Evolutionary conservation across 53 echinoderm and acorn worm species (phyloP).

Genomic region (Henricia sp.): DNA sequence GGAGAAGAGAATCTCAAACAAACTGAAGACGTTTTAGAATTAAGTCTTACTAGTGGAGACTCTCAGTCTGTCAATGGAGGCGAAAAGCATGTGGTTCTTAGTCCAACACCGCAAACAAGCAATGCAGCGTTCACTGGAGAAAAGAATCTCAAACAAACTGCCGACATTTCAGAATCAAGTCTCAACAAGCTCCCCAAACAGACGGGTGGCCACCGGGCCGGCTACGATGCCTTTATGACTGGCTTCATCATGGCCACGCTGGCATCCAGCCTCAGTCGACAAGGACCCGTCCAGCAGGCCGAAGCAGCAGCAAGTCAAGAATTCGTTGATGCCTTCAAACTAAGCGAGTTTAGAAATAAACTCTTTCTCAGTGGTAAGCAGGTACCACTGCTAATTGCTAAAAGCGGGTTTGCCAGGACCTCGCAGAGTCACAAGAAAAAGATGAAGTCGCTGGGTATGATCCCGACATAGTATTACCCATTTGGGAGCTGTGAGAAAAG

Average conservation of each 20-base stretch:
- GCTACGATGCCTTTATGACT: constrained; percentile 99
- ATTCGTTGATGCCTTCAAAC: constrained; percentile 49
- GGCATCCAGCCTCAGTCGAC: constrained; percentile 34
- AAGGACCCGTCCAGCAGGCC: neutral
- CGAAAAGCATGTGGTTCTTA: neutral
- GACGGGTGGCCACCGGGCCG: constrained; percentile 82
- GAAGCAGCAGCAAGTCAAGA: neutral
- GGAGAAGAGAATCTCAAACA: too few species aligned
- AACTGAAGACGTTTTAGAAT: too few species aligned
- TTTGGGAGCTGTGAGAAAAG: too few species aligned
- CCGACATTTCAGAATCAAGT: neutral
- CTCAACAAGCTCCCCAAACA: constrained; percentile 19
- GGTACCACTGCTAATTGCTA: constrained; percentile 79
- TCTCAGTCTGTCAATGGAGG: too few species aligned
- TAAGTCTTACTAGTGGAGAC: too few species aligned
- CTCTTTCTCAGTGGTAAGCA: constrained; percentile 90
- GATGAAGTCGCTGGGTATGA: constrained; percentile 68
- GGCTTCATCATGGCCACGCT: constrained; percentile 87
- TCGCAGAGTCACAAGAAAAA: constrained; percentile 82
- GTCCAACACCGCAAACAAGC: neutral
- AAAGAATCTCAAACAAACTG: too few species aligned
- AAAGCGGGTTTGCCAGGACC: constrained; percentile 89
- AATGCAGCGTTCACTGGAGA: neutral
- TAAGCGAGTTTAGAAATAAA: constrained; percentile 73
- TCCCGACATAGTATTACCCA: neutral